Evolutionary conservation across 1,140 invertebrate species (phyloP).

Genomic region (Aethina tumida): DNA sequence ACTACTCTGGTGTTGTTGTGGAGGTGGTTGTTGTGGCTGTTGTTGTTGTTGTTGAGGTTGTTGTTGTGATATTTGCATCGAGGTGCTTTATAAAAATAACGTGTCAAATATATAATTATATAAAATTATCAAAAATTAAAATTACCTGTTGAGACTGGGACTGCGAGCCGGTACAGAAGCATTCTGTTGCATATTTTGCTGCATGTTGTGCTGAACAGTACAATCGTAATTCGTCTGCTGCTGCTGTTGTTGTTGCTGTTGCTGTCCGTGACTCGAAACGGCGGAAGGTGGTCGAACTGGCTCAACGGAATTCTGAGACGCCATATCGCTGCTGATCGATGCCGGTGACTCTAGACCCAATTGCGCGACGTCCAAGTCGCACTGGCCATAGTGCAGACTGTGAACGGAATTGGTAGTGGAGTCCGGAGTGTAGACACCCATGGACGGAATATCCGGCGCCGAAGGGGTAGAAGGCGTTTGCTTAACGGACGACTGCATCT

Average conservation of each 20-base stretch:
- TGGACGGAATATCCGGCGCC: constrained; percentile 56
- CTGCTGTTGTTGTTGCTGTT: constrained; percentile 41
- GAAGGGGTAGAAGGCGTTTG: constrained; percentile 44
- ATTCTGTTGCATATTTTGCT: constrained; percentile 43
- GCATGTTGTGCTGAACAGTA: constrained; percentile 46
- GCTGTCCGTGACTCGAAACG: constrained; percentile 39
- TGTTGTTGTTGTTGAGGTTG: constrained; percentile 28
- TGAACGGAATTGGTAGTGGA: constrained; percentile 77
- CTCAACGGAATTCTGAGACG: constrained; percentile 64
- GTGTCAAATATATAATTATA: too few species aligned
- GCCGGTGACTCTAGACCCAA: constrained; percentile 77
- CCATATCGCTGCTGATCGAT: constrained; percentile 76
- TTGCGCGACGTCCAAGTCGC: constrained; percentile 74
- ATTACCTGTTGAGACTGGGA: constrained; percentile 26
- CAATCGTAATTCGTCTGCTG: constrained; percentile 43
- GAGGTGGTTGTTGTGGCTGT: constrained; percentile 31
- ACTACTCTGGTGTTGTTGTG: constrained; percentile 15
- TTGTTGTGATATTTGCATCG: constrained; percentile 26
- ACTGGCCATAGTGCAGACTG: constrained; percentile 67
- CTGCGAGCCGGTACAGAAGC: constrained; percentile 29
- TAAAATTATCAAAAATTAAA: too few species aligned
- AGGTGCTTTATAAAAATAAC: too few species aligned
- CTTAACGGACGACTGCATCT: constrained; percentile 35
- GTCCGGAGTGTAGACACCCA: constrained; percentile 76
- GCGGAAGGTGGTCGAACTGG: constrained; percentile 42